Percentiles rank a stretch among this genome's conserved stretches.
Evolutionary conservation across 1,140 invertebrate genomes (phyloP).

Genomic region (Bombyx mandarina): DNA sequence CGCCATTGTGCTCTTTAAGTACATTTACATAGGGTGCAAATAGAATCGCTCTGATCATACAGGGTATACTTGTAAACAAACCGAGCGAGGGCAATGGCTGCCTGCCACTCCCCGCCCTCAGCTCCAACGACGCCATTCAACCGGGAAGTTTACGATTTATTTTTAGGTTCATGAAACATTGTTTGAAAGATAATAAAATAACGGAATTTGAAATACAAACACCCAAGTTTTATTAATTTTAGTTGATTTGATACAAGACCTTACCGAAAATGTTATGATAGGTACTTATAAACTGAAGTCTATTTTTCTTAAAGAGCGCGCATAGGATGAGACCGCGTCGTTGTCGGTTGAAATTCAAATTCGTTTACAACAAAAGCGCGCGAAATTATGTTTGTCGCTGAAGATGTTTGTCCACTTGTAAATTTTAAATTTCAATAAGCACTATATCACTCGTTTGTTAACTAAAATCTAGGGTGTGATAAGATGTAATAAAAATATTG

Average conservation of each 20-base stretch:
- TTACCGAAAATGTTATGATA: too few species aligned
- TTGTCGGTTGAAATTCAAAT: too few species aligned
- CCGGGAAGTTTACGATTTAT: conserved; percentile 68
- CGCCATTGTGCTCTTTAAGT: conserved; percentile 40
- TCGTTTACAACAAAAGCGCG: too few species aligned
- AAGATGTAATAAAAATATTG: too few species aligned
- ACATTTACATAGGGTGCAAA: conserved; percentile 37
- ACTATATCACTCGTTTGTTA: too few species aligned
- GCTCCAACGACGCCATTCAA: conserved; percentile 62
- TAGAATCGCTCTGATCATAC: conserved; percentile 21
- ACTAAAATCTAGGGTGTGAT: too few species aligned
- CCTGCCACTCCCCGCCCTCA: conserved; percentile 52
- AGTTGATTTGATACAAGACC: neutral
- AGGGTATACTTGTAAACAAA: conserved; percentile 61
- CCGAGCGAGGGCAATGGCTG: conserved; percentile 65
- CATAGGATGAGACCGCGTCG: too few species aligned
- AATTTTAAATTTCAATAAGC: too few species aligned
- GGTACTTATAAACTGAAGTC: neutral
- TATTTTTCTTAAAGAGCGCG: neutral
- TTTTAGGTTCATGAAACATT: conserved; percentile 44
- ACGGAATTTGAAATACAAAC: neutral
- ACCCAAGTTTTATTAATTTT: neutral
- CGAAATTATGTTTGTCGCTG: too few species aligned
- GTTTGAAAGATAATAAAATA: conserved; percentile 4
- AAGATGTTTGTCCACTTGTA: too few species aligned